Base-by-base conservation (phyloP, 37 sponge, comb jelly and placozoan species). In the Spongilla lacustris region DNA sequence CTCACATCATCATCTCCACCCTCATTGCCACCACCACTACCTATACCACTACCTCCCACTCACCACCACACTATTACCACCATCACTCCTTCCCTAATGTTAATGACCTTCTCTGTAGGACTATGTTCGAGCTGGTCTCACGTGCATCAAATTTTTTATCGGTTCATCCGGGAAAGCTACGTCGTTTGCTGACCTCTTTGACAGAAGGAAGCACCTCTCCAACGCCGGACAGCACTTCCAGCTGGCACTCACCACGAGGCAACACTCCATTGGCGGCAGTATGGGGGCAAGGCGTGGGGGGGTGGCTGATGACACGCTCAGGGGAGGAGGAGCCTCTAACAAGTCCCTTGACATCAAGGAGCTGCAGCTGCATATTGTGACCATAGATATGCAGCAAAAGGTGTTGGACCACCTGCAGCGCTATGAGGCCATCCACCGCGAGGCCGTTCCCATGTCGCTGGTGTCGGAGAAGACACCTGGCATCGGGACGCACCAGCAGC, bases 81-180 rank as follows among this genome's bases (percentile, higher is more conserved):
- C 46, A 46, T 46, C 46, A 46, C 46, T 46, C 4, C 8, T 10
- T 46, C 46, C 4, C 46, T 46, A 46, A n/a, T n/a, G n/a, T n/a
- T n/a, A n/a, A n/a, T n/a, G 46, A 41, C 23, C 24, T 32, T 27
- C 2, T 46, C 24, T 31, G 1, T 50, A 96, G 96, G 96, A 96
- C 78, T 91, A 80, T 69, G 75, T 96, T 32, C 79, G 96, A 35
- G 94, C 94, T 82, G 91, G 87, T 37, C 75, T 92, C 87, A 96
- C 96, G 0, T 93, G 96, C 68, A 96, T 93, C 88, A 96, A 93
- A 83, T 96, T 96, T 87, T 96, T 84, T 74, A 91, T 89, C 71
- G 96, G 96, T 24, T 82, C 82, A 19, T 38, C 75, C 67, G 96
- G 96, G 9, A 82, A 80, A 0, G 22, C 71, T 0, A 87, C n/a